Evolutionary conservation across 1,140 invertebrate species (phyloP).

Genomic region (Archegozetes longisetosus): DNA sequence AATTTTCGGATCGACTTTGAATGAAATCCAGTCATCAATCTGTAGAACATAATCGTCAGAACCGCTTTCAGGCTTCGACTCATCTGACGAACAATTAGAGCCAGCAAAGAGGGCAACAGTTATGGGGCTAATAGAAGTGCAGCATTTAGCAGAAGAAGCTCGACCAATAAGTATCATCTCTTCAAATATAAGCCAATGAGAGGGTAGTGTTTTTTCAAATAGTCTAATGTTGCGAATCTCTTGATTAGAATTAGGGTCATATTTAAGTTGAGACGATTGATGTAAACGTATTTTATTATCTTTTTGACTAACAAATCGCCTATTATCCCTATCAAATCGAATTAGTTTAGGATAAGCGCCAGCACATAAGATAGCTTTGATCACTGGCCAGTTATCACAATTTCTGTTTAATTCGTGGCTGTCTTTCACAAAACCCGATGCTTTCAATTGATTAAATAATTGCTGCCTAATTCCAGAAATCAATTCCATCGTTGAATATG

Average conservation of each 20-base stretch:
- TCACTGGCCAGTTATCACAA: conserved; percentile 32
- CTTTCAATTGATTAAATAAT: not conserved
- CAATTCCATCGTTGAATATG: not conserved
- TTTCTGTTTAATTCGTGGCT: conserved; percentile 15
- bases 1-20: not conserved
- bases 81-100: not conserved
- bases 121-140: not conserved
- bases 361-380: not conserved
- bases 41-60: not conserved
- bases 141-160: not conserved
- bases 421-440: not conserved
- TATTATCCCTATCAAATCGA: not conserved
- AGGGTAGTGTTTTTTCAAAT: not conserved
- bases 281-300: not conserved
- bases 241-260: not conserved
- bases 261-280: not conserved
- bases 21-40: not conserved
- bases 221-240: not conserved
- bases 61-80: not conserved
- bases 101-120: not conserved
- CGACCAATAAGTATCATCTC: not conserved
- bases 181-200: not conserved
- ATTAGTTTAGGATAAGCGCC: not conserved
- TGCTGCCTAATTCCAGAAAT: not conserved
- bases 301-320: not conserved